phyloP scores from a whole-genome alignment of 2,797 vertebrate species.

The Anolis apletophallus region DNA sequence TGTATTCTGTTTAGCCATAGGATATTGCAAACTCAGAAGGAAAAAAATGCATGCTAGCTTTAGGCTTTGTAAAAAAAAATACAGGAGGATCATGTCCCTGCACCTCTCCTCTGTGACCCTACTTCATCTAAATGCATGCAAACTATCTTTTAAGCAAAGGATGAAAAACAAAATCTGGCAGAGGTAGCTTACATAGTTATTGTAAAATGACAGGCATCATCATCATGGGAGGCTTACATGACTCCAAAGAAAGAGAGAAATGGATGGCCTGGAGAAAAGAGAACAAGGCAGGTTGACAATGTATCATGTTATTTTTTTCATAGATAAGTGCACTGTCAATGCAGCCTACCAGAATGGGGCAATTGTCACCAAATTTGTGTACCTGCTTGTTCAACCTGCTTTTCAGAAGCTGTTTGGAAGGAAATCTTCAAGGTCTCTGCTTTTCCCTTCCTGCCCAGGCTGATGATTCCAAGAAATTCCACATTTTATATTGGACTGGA shows the following conservation, averaged over 20 bases:
- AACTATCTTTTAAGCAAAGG: not conserved
- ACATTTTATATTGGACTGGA: no score
- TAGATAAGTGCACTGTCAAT: no score
- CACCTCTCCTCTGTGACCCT: not conserved
- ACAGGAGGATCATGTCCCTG: not conserved
- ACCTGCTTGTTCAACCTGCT: no score
- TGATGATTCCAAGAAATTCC: no score
- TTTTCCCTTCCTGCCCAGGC: no score
- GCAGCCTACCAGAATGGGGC: not conserved
- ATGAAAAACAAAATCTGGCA: not conserved
- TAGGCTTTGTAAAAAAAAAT: no score
- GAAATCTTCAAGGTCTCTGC: no score
- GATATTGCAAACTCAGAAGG: no score
- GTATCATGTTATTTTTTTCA: not conserved
- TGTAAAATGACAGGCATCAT: not conserved
- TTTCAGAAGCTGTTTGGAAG: no score
- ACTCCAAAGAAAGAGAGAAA: not conserved
- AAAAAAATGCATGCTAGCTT: no score
- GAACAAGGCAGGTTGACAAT: not conserved
- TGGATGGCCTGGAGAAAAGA: not conserved
- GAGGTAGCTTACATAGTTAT: not conserved
- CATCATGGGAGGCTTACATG: not conserved
- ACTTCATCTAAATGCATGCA: not conserved
- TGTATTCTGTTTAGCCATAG: no score
- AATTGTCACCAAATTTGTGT: not conserved